phyloP scores from a whole-genome alignment of 2,113 vertebrate species.

The Phyllostomus hastatus region DNA sequence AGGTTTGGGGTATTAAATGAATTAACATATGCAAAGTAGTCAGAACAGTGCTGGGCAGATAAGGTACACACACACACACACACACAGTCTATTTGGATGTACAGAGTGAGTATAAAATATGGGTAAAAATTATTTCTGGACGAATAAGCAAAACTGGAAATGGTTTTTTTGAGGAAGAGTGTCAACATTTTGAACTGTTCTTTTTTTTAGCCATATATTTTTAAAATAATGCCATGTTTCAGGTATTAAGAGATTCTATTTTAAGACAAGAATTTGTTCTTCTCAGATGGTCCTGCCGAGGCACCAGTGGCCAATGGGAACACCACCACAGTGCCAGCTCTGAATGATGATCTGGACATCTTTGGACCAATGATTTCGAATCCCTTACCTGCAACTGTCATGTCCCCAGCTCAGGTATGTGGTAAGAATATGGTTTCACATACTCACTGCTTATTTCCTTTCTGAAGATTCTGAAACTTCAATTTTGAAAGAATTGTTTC shows the following conservation, averaged over 20 bases:
- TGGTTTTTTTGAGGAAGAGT: neutral
- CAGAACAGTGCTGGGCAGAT: neutral
- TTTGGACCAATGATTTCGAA: constrained; percentile 99
- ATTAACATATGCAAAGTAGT: neutral
- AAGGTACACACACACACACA: neutral
- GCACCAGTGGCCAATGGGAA: constrained; percentile 83
- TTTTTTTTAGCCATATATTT: neutral
- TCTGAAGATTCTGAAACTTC: neutral
- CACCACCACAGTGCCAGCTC: constrained; percentile 74
- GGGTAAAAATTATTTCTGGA: neutral
- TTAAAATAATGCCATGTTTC: constrained; percentile 21
- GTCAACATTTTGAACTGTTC: neutral
- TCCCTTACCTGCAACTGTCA: constrained; percentile 88
- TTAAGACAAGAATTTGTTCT: constrained; percentile 40
- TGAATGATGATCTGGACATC: constrained; percentile 94
- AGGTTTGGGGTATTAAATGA: neutral
- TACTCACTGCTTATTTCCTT: neutral
- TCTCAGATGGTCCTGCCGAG: constrained; percentile 88
- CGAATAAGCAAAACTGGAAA: neutral
- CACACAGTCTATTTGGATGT: neutral
- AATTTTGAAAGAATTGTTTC: constrained; percentile 4
- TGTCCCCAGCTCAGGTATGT: constrained; percentile 82
- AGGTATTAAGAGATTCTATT: constrained; percentile 30
- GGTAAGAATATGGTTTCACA: neutral
- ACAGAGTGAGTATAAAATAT: neutral